Conservation (phyloP, 2,113 vertebrate species). For the Corapipo altera region DNA sequence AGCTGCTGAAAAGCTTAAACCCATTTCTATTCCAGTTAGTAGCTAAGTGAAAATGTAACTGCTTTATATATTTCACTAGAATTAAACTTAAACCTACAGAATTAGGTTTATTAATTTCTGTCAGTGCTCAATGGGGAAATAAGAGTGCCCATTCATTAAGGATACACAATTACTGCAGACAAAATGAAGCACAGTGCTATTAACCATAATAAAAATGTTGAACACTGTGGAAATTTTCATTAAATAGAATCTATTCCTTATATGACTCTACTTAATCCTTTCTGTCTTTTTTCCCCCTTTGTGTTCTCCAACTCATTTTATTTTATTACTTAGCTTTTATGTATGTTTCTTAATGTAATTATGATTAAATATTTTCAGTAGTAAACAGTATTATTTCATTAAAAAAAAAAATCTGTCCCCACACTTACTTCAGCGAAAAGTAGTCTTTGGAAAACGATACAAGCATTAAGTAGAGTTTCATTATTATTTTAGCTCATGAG, state of each 20-base stretch:
- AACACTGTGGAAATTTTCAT: conserved; percentile 87
- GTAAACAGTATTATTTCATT: conserved; percentile 66
- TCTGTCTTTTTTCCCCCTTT: conserved; percentile 71
- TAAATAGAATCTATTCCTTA: conserved; percentile 86
- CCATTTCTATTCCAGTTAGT: conserved; percentile 70
- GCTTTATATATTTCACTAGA: conserved; percentile 86
- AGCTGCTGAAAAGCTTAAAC: conserved; percentile 72
- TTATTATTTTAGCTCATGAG: conserved; percentile 43
- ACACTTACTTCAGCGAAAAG: conserved; percentile 55
- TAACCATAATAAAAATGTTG: conserved; percentile 88
- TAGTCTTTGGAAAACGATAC: conserved; percentile 50
- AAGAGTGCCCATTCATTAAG: conserved; percentile 83
- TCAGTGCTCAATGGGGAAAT: conserved; percentile 84
- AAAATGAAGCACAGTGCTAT: conserved; percentile 84
- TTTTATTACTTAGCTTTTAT: conserved; percentile 83
- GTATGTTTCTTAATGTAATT: conserved; percentile 84
- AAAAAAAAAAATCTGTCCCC: conserved; percentile 16
- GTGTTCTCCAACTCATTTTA: conserved; percentile 78
- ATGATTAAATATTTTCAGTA: conserved; percentile 80
- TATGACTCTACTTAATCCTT: conserved; percentile 86
- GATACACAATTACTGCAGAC: conserved; percentile 84
- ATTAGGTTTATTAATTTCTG: conserved; percentile 89
- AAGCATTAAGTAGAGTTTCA: conserved; percentile 61
- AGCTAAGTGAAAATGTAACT: conserved; percentile 84
- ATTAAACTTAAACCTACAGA: conserved; percentile 89